Conservation (phyloP, 2,888 invertebrate genomes). For the Odontothrips loti region DNA sequence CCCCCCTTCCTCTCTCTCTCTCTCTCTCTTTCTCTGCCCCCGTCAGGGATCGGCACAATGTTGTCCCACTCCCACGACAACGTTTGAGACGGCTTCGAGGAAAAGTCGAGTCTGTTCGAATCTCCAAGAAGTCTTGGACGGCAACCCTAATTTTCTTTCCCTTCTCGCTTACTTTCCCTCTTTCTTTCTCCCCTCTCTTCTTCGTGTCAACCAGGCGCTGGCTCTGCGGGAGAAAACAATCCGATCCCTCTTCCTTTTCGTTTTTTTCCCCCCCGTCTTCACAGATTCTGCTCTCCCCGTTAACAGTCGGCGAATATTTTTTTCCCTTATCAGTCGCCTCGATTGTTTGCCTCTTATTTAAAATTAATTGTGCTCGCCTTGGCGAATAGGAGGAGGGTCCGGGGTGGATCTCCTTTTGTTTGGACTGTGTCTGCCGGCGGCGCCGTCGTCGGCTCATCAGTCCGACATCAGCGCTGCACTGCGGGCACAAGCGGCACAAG, state of each 20-base stretch:
- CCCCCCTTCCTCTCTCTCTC: too few relatives aligned
- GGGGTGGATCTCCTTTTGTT: constrained; percentile 7
- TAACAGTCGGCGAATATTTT: neutral
- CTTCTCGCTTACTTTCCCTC: neutral
- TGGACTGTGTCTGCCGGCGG: neutral
- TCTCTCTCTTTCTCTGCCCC: too few relatives aligned
- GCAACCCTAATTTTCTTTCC: neutral
- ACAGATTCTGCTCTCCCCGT: neutral
- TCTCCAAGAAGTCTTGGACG: neutral
- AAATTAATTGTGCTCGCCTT: constrained; percentile 22
- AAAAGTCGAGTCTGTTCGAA: constrained; percentile 22
- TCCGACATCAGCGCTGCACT: constrained; percentile 4
- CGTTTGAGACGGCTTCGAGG: neutral
- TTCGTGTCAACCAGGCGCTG: neutral
- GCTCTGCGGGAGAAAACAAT: constrained; percentile 8
- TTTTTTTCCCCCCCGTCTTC: neutral
- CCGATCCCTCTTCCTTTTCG: neutral
- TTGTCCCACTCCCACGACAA: too few relatives aligned
- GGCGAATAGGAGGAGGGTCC: neutral
- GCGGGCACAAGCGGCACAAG: too few relatives aligned
- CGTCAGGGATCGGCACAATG: too few relatives aligned
- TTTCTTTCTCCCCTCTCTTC: neutral
- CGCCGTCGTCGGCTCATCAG: neutral
- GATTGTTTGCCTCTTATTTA: constrained; percentile 18
- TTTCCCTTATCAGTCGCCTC: neutral